Evolutionary conservation across 2,797 vertebrate species (phyloP).

Genomic region (Danio tinwini): DNA sequence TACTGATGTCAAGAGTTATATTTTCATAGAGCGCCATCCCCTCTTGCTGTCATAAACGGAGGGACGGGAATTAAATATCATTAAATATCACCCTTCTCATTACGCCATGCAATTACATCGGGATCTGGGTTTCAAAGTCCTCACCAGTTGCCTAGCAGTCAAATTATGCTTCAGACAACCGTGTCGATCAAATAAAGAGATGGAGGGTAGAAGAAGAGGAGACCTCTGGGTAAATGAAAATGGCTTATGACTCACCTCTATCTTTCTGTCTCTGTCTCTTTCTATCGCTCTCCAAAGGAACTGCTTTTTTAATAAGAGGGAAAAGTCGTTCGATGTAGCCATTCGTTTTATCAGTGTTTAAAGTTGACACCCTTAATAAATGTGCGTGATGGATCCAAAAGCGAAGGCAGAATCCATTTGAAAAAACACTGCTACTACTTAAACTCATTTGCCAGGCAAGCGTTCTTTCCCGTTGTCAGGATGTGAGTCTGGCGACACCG

Average conservation of each 20-base stretch:
- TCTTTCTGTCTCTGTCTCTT: conserved; percentile 39
- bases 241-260: conserved; percentile 41
- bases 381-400: conserved; percentile 32
- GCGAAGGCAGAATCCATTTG: conserved; percentile 40
- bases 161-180: conserved; percentile 45
- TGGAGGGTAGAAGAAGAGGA: conserved; percentile 25
- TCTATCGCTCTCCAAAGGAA: conserved; percentile 22
- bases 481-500: not conserved
- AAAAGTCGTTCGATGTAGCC: conserved; percentile 34
- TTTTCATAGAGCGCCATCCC: conserved; percentile 44
- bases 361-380: conserved; percentile 46
- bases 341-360: conserved; percentile 41
- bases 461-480: conserved; percentile 13
- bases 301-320: conserved; percentile 17
- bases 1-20: conserved; percentile 50
- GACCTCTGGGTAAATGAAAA: conserved; percentile 51
- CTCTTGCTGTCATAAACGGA: conserved; percentile 52
- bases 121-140: conserved; percentile 46
- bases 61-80: conserved; percentile 60
- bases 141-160: conserved; percentile 50
- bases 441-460: conserved; percentile 27
- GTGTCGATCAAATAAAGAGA: conserved; percentile 45
- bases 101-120: conserved; percentile 53
- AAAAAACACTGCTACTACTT: conserved; percentile 38
- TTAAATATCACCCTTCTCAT: conserved; percentile 63